Percentiles rank a stretch among this genome's conserved stretches.
phyloP scores from a whole-genome alignment of 2,888 invertebrate species.

The Calameuta idolon region DNA sequence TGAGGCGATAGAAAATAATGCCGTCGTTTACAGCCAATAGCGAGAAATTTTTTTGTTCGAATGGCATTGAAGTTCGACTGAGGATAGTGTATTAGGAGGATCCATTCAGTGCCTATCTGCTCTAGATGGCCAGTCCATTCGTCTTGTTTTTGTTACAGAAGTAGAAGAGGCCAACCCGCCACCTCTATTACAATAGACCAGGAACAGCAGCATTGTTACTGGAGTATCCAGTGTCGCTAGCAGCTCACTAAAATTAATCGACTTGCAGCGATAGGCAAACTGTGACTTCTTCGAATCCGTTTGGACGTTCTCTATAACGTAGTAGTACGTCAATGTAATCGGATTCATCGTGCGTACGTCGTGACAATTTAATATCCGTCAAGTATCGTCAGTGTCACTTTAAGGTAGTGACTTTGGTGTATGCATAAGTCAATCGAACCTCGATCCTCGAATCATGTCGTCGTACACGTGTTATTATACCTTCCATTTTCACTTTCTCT shows the following conservation, averaged over 20 bases:
- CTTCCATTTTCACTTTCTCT: slow-evolving; percentile 16
- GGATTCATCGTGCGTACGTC: neutral
- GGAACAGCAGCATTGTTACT: slow-evolving; percentile 46
- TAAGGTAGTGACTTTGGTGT: neutral
- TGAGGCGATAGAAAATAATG: slow-evolving; percentile 18
- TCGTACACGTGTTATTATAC: neutral
- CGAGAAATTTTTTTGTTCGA: slow-evolving; percentile 38
- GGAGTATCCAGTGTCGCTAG: slow-evolving; percentile 46
- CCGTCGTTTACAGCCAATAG: slow-evolving; percentile 19
- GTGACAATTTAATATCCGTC: neutral
- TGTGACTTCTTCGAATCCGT: slow-evolving; percentile 34
- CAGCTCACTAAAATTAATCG: slow-evolving; percentile 52
- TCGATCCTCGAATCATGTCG: neutral
- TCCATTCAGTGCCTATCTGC: slow-evolving; percentile 55
- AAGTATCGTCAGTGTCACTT: neutral
- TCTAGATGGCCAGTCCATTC: slow-evolving; percentile 56
- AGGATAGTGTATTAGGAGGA: slow-evolving; percentile 26
- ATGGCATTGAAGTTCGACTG: slow-evolving; percentile 37
- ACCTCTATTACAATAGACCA: slow-evolving; percentile 45
- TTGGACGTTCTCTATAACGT: neutral
- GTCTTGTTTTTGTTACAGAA: slow-evolving; percentile 55
- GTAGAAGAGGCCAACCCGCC: slow-evolving; percentile 33
- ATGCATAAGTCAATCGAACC: neutral
- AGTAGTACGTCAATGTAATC: neutral
- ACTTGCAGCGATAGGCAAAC: slow-evolving; percentile 42